A percentile compares a stretch with the other conserved stretches of the same genome.
Conservation (phyloP, 2,113 vertebrate species). For the Phylloscopus trochilus region DNA sequence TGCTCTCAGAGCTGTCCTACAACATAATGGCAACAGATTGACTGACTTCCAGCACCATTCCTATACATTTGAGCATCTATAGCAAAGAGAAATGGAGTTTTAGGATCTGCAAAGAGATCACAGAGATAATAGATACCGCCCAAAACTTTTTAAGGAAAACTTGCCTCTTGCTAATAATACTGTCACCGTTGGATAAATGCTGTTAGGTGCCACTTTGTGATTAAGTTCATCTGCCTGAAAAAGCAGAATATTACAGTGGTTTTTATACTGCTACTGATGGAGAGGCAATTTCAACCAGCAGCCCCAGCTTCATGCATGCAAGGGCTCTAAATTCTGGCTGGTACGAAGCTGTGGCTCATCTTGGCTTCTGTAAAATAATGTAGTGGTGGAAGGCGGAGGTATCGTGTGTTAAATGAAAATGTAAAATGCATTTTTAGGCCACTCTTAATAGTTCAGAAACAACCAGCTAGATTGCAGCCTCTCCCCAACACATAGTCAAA, state of each 20-base stretch:
- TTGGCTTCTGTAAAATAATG: neutral
- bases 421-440: neutral
- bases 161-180: neutral
- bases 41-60: neutral
- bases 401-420: neutral
- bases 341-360: neutral
- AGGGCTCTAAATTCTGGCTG: neutral
- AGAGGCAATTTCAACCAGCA: neutral
- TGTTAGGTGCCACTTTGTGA: neutral
- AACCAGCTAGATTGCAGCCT: neutral
- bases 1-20: neutral
- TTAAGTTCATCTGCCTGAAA: neutral
- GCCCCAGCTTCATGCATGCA: neutral
- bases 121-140: rapidly evolving
- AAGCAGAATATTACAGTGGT: neutral
- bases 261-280: neutral
- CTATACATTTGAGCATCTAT: neutral
- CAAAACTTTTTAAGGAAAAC: neutral
- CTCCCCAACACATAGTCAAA: neutral
- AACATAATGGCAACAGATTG: neutral
- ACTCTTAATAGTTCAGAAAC: neutral
- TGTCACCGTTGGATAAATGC: neutral
- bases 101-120: neutral
- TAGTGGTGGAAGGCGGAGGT: neutral
- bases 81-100: neutral